phyloP scores from a whole-genome alignment of 1,140 invertebrate genomes.

The Eumaeus atala region DNA sequence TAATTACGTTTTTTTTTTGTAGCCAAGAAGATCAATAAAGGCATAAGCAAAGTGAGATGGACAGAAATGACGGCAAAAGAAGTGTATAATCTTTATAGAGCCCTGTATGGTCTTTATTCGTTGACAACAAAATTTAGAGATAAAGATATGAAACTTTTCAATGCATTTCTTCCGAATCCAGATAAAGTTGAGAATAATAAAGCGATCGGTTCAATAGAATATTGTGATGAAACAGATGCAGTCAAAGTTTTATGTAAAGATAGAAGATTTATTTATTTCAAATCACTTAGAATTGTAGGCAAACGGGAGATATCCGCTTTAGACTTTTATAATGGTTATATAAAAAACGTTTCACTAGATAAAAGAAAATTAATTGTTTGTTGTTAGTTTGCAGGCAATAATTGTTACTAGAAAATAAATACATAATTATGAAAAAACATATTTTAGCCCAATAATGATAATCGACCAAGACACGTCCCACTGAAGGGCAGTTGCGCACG shows the following conservation, averaged over 20 bases:
- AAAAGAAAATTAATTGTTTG: conserved; percentile 35
- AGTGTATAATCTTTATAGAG: conserved; percentile 80
- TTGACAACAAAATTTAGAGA: conserved; percentile 77
- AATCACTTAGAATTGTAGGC: conserved; percentile 74
- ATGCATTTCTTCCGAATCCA: conserved; percentile 61
- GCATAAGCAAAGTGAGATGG: conserved; percentile 79
- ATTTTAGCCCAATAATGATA: too few species aligned
- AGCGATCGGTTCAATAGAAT: conserved; percentile 69
- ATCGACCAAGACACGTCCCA: too few species aligned
- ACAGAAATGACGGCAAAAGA: conserved; percentile 74
- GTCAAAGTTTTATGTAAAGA: conserved; percentile 77
- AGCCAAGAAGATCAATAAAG: conserved; percentile 82
- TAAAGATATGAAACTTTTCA: conserved; percentile 76
- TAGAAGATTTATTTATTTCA: conserved; percentile 75
- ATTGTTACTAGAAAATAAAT: neutral
- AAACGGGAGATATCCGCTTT: conserved; percentile 76
- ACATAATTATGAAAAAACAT: neutral
- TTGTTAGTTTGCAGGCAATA: neutral
- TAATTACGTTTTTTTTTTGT: conserved; percentile 41
- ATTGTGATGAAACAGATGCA: conserved; percentile 65
- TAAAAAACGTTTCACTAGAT: conserved; percentile 67
- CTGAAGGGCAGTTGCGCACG: too few species aligned
- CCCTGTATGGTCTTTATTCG: conserved; percentile 78
- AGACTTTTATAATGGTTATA: conserved; percentile 82
- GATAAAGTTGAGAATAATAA: conserved; percentile 24